These are phyloP conservation scores for Heliornis fulica DNA, from an alignment of 2,113 vertebrate species.

Conservation along the genomic window DNA sequence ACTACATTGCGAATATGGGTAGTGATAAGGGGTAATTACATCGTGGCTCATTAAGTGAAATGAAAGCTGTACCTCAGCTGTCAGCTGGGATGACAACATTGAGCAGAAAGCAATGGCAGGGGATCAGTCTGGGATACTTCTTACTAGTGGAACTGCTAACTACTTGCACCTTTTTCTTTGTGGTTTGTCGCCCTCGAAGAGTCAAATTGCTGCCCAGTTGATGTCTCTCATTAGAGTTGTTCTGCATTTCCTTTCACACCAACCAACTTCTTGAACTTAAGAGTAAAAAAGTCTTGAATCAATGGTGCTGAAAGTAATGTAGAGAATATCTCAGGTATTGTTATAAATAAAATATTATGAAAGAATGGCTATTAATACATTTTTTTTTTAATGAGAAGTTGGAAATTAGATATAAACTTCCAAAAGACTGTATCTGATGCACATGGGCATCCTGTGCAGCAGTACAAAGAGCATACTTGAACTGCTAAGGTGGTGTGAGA, in stretches of 20 bases:
- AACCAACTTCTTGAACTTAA: background rate
- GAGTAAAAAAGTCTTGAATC: background rate
- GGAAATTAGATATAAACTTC: background rate
- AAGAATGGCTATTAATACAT: background rate
- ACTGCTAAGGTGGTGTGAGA: background rate
- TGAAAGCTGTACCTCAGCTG: background rate
- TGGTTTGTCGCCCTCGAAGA: background rate
- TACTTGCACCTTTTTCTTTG: background rate
- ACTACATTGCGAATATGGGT: accelerated
- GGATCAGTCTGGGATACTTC: background rate
- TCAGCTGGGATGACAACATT: background rate
- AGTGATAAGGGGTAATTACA: background rate
- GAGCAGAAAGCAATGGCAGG: background rate
- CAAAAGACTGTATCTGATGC: background rate
- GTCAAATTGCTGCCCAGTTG: background rate
- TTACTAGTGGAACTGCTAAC: background rate
- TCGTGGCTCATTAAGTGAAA: background rate
- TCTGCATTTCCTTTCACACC: background rate
- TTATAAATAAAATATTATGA: background rate
- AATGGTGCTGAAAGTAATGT: background rate
- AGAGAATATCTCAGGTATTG: background rate
- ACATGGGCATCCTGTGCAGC: background rate
- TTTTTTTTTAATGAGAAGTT: background rate
- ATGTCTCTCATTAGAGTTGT: background rate
- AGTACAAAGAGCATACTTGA: background rate